These are phyloP conservation scores for Toxonevra muliebris DNA, from an alignment of 2,888 invertebrate species.

Conservation along the genomic window DNA sequence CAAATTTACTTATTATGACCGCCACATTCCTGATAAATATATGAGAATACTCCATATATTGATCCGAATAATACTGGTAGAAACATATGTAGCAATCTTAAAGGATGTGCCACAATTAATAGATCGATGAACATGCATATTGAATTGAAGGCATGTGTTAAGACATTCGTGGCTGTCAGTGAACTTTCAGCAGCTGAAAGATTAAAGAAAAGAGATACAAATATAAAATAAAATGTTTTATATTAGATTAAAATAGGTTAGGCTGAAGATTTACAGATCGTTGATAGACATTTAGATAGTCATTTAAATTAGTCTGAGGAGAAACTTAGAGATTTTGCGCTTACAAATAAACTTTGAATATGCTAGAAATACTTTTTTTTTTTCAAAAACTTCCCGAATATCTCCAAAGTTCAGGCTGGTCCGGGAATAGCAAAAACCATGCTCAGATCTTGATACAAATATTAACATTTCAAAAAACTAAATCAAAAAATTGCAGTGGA, in stretches of 20 bases:
- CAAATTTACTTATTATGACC: constrained; percentile 68
- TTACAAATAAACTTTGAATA: too few relatives aligned
- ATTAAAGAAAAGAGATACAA: background rate
- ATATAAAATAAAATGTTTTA: background rate
- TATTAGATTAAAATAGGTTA: background rate
- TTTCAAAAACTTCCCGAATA: too few relatives aligned
- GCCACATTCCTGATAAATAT: constrained; percentile 71
- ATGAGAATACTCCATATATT: constrained; percentile 69
- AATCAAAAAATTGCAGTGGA: too few relatives aligned
- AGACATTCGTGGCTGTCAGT: constrained; percentile 70
- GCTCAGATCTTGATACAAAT: too few relatives aligned
- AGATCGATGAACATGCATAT: constrained; percentile 78
- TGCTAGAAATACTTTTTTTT: too few relatives aligned
- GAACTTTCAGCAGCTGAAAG: constrained; percentile 62
- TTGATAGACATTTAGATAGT: too few relatives aligned
- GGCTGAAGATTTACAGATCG: too few relatives aligned
- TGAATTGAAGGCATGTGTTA: constrained; percentile 81
- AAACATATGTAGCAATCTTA: constrained; percentile 73
- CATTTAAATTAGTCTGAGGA: too few relatives aligned
- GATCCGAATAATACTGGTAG: constrained; percentile 71
- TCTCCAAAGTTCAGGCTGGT: too few relatives aligned
- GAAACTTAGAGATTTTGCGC: too few relatives aligned
- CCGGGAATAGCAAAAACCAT: too few relatives aligned
- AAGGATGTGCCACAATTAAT: constrained; percentile 76
- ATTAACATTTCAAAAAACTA: too few relatives aligned